Base-by-base conservation (phyloP, 2,797 vertebrate genomes). In the Buceros bicornis region DNA sequence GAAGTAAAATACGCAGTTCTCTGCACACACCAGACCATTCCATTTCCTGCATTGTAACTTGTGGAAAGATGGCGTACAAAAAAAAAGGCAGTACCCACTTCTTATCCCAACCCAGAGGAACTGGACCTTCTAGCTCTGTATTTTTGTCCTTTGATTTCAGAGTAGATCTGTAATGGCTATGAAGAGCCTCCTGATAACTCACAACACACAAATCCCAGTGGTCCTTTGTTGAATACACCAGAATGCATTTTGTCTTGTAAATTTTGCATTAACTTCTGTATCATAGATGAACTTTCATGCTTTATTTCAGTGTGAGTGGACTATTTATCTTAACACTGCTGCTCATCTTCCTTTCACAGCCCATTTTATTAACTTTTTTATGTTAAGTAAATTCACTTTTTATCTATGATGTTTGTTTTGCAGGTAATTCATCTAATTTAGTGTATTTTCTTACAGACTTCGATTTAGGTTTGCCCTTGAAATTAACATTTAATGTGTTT, bases 331-430 rank as follows among this genome's bases (percentile, higher is more conserved):
- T 87, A 93, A 84, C 87, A 66, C 10, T 88, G n/a, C 88, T 72
- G 51, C 65, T 96, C 91, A 87, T 86, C 83, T 87, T 90, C 25
- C n/a, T 72, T 92, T 76, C 70, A 71, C 47, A 90, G 79, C 21
- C 66, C 57, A 61, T 94, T 97, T 97, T 97, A 95, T 93, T 96
- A 97, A 95, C 64, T 87, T 93, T 87, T 92, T 91, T 62, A 82
- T 89, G 94, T 94, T 96, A 94, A 95, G 91, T 48, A 97, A 97
- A 97, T 88, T 96, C 93, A 85, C 83, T 96, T 97, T 97, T 96
- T 97, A 94, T 94, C 85, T 84, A 53, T 93, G 67, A 91, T 96
- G 67, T 96, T 96, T 97, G 86, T 94, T 96, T 96, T 96, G 93
- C 81, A 96, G 87, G 96, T 94, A 95, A 96, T 93, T 96, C 86